Base-by-base conservation (phyloP, 1,140 invertebrate genomes). In the Augochlora pura region DNA sequence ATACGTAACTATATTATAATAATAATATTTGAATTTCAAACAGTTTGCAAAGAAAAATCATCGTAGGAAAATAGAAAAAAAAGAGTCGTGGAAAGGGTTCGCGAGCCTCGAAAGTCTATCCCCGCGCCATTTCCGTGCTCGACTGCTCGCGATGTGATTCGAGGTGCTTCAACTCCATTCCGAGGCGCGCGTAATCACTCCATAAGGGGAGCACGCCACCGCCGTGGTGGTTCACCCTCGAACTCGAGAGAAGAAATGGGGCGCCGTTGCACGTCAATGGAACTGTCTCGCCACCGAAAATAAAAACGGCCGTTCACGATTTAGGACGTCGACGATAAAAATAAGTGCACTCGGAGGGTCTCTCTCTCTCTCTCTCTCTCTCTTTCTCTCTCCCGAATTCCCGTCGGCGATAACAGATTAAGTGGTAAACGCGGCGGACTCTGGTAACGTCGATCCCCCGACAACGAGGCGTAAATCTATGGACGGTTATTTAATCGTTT, bases 281-380 rank as follows among this genome's bases (percentile, higher is more conserved):
- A 77, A 81, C 57, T 60, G 79, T 78, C 74, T 85, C 62, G 60
- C 14, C 73, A 65, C 25, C 73, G 79, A 86, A 82, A 86, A 86
- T 86, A 86, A 86, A 86, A 82, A 46, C 54, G 70, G 38, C 62
- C 62, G 49, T 21, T 52, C 60, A 60, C 74, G 74, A 74, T 78
- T 85, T 78, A 66, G 80, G 66, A 68, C 79, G 79, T 66, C 39
- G 54, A 71, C 84, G 80, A 85, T 85, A 85, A 86, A 85, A 82
- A 86, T 85, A 86, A 85, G 70, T 75, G 63, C 65, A 67, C 66
- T 80, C 68, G 59, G 25, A 74, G 78, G 83, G 79, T 59, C 62
- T n/a, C n/a, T n/a, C n/a, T n/a, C n/a, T n/a, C n/a, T n/a, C n/a
- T n/a, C n/a, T n/a, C n/a, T n/a, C n/a, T n/a, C n/a, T n/a, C n/a